Evolutionary conservation across 2,797 vertebrate genomes (phyloP).

Genomic region (Gallirallus australis): DNA sequence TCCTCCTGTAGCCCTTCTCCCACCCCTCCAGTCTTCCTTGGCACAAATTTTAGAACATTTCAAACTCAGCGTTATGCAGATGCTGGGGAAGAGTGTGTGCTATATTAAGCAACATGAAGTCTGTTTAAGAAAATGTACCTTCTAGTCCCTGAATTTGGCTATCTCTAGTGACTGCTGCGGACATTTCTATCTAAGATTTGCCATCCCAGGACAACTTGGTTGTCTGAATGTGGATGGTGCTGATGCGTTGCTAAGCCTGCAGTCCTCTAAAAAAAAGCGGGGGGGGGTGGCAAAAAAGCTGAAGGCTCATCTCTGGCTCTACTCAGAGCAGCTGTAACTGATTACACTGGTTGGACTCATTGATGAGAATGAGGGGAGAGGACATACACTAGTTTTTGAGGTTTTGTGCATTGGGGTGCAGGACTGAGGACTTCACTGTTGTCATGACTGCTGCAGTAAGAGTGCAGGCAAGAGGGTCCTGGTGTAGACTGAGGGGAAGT

Average conservation of each 20-base stretch:
- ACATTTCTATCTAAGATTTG: not conserved
- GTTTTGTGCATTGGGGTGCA: not conserved
- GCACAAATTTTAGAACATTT: conserved; percentile 32
- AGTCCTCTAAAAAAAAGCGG: not conserved
- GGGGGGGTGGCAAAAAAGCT: not conserved
- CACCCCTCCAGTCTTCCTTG: not conserved
- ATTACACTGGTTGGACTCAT: not conserved
- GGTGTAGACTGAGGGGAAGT: not conserved
- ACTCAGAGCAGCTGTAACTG: not conserved
- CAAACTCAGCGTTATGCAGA: conserved; percentile 43
- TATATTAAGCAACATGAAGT: conserved; percentile 48
- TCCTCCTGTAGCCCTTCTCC: not conserved
- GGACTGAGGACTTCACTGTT: not conserved
- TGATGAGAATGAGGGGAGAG: not conserved
- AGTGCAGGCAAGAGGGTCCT: not conserved
- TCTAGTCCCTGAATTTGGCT: conserved; percentile 29
- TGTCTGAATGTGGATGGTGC: not conserved
- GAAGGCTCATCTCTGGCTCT: not conserved
- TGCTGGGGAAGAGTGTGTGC: conserved; percentile 19
- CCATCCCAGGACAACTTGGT: not conserved
- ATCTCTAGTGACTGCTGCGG: not conserved
- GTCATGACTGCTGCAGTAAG: not conserved
- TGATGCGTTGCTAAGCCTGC: not conserved
- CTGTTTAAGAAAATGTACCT: conserved; percentile 40
- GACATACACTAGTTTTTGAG: not conserved